Conservation (phyloP, 2,888 invertebrate genomes). For the Xylocampa areola region DNA sequence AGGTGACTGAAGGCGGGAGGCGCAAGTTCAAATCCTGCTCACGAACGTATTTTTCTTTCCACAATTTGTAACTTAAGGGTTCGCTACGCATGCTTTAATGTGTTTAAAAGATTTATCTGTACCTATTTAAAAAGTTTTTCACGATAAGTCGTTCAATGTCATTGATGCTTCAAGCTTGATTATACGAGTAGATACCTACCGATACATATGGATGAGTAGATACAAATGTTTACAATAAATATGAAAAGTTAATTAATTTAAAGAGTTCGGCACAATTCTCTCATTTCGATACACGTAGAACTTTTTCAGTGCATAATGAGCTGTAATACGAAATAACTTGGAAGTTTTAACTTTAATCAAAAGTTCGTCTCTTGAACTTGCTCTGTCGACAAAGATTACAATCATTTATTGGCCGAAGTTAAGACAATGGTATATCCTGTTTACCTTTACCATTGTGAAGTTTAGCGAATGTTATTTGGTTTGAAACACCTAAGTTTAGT, state of each 20-base stretch:
- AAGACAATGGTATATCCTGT: conserved; percentile 58
- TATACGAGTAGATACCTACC: no score
- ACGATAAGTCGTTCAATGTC: conserved; percentile 5
- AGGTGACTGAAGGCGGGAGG: no score
- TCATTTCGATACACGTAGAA: conserved; percentile 3
- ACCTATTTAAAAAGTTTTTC: no score
- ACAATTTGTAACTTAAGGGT: no score
- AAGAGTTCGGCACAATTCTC: conserved; percentile 11
- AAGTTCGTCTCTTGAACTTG: conserved; percentile 46
- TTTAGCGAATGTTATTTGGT: conserved; percentile 55
- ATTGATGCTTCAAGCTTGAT: no score
- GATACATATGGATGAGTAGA: no score
- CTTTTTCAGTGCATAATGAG: conserved; percentile 36
- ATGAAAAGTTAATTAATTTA: conserved; percentile 8
- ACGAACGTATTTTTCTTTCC: no score
- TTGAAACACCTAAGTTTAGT: conserved; percentile 53
- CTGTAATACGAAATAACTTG: conserved; percentile 39
- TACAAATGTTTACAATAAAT: no score
- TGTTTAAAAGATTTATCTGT: no score
- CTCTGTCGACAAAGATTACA: conserved; percentile 54
- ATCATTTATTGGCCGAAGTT: conserved; percentile 60
- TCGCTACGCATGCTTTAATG: no score
- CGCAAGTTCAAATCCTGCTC: no score
- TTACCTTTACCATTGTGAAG: conserved; percentile 58
- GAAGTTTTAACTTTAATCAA: conserved; percentile 53